Percentiles rank a stretch among this genome's conserved stretches.
Evolutionary conservation across 2,888 invertebrate genomes (phyloP).

Genomic region (Pachydiplax longipennis): DNA sequence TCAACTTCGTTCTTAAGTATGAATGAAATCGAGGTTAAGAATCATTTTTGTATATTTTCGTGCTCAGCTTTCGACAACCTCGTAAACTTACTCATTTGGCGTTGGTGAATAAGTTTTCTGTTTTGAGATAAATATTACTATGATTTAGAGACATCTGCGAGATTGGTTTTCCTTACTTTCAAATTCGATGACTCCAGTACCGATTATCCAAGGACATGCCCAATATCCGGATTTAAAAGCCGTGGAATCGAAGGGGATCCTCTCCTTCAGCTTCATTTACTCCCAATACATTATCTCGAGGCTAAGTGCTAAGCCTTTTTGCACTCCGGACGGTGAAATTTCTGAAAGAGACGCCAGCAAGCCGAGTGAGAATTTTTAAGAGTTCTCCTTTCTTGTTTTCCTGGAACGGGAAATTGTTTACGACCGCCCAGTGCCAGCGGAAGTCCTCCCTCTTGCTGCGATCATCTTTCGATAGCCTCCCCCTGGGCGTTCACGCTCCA

Average conservation of each 20-base stretch:
- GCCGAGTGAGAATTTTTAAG: background rate
- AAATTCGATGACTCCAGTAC: too few species aligned
- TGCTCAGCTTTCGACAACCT: too few species aligned
- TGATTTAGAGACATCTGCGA: too few species aligned
- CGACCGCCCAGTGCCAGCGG: background rate
- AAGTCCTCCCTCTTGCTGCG: background rate
- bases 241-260: background rate
- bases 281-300: background rate
- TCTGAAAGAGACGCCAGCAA: background rate
- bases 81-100: too few species aligned
- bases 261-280: background rate
- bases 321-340: background rate
- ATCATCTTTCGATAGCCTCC: background rate
- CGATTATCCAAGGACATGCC: too few species aligned
- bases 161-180: too few species aligned
- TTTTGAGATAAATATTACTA: too few species aligned
- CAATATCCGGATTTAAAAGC: background rate
- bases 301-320: background rate
- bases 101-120: too few species aligned
- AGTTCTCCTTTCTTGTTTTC: background rate
- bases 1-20: too few species aligned
- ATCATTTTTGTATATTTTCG: too few species aligned
- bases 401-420: background rate
- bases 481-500: background rate
- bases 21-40: too few species aligned